Base-by-base conservation (phyloP, 2,888 invertebrate species). In the Tachina grossa region DNA sequence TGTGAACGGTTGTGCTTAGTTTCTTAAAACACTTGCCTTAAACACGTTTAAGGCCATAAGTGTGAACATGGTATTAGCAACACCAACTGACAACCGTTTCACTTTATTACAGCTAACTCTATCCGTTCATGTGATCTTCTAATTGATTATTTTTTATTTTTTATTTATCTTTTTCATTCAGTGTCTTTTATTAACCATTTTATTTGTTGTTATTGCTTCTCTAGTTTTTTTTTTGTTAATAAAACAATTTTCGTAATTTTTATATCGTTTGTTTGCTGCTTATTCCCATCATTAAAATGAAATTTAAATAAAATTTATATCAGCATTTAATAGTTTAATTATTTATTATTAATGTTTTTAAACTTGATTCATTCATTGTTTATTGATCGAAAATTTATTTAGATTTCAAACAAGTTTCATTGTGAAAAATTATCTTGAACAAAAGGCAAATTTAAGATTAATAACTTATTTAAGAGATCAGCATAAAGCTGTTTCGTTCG, bases 331-430 rank as follows among this genome's bases (percentile, higher is more conserved):
- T 41, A 68, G 47, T 78, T 78, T 51, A 51, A 31, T 61, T 77
- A 14, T 66, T 68, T 14, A 39, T 59, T 45, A 22, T 61, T 61
- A 22, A 71, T 51, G 39, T 53, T 43, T 39, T 14, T 31, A 63
- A 63, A 10, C 1, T 78, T 19, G 31, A 61, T 61, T 78, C 69
- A 61, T 69, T 71, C 61, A 51, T 68, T 71, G 14, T 51, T 43
- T 45, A 53, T 71, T 78, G 45, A 71, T 78, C 14, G 78, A 61
- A 53, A 53, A 71, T 71, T 78, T 39, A 59, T 78, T 78, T 53
- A 22, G 61, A 53, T 69, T n/a, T 51, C n/a, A 61, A 63, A 78
- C 61, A 16, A 71, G 69, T 78, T 69, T 61, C 43, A 14, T 78
- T 78, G 22, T 45, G 19, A 39, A 45, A 69, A 45, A 14, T 39